Base-by-base conservation (phyloP, 2,113 vertebrate genomes). In the Serranochromis macrocephalus region DNA sequence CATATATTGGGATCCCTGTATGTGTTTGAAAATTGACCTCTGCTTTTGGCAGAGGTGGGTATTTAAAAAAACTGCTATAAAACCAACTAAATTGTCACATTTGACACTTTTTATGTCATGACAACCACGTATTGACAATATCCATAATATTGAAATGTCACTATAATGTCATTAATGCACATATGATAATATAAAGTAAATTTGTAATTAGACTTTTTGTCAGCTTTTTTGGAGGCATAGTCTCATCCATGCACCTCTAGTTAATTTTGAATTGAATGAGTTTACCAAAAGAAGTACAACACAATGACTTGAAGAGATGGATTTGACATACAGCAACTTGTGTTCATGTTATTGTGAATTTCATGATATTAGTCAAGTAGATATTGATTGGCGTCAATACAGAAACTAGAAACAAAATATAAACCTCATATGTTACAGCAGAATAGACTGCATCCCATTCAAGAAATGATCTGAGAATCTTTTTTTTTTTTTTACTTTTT, bases 391-490 rank as follows among this genome's bases (percentile, higher is more conserved):
- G 13, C 21, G 2, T 29, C 40, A 47, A 24, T 5, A 4, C 21
- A 45, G 68, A 73, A 45, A 68, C 4, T 40, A 24, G 24, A 73
- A 26, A 68, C 33, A 14, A 0, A 68, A 68, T 2, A 68, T 40
- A 24, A 68, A 40, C 63, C 31, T 1, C 33, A 24, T 5, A 40
- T 2, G n/a, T 68, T 71, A 40, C 63, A 42, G 38, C 63, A 42
- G 63, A 42, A 14, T 42, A 40, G 19, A 68, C 11, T 40, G 63
- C 19, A 14, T 42, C 40, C 13, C 13, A 10, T 10, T 45, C 38
- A 26, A 73, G 21, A 73, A 73, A 45, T 17, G 13, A 73, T 26
- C 21, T 45, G 40, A 0, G 0, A 45, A n/a, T 66, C 0, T 0
- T 9, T 40, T 24, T 1, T 40, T 24, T 1, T 1, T 19, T 42